phyloP scores from a whole-genome alignment of 2,113 vertebrate genomes.

The Centropus bengalensis region DNA sequence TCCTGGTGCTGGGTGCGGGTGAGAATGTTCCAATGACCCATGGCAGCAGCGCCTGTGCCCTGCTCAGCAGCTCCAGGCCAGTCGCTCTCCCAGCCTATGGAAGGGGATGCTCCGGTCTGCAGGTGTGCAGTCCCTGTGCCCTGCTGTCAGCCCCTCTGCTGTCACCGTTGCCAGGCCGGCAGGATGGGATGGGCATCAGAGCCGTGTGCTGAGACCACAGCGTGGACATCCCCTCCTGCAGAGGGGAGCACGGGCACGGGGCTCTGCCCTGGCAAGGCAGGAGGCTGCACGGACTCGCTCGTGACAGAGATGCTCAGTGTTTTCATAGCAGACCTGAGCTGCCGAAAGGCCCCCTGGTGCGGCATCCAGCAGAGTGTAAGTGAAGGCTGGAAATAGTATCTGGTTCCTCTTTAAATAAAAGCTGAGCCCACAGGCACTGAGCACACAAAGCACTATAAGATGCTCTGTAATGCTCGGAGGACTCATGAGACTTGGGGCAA shows the following conservation, averaged over 20 bases:
- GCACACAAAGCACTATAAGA: background rate
- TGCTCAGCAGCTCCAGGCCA: background rate
- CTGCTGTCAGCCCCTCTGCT: background rate
- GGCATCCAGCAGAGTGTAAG: background rate
- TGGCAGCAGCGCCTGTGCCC: background rate
- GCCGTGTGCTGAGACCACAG: background rate
- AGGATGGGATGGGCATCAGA: background rate
- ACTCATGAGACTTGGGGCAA: background rate
- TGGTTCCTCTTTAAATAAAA: conserved; percentile 16
- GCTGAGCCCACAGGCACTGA: background rate
- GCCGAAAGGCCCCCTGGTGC: background rate
- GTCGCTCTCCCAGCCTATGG: background rate
- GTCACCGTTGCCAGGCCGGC: background rate
- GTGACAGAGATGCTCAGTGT: background rate
- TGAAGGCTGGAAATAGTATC: background rate
- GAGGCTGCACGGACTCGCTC: background rate
- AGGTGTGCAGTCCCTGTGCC: fast-evolving
- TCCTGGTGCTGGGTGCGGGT: fast-evolving
- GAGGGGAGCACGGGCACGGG: fast-evolving
- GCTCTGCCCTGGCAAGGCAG: background rate
- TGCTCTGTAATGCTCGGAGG: background rate
- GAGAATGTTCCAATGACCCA: background rate
- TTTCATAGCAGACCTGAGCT: background rate
- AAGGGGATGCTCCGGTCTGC: background rate
- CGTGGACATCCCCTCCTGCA: fast-evolving